These are phyloP conservation scores for Nephrotoma guestfalica DNA, from an alignment of 2,888 invertebrate species.

Conservation along the genomic window DNA sequence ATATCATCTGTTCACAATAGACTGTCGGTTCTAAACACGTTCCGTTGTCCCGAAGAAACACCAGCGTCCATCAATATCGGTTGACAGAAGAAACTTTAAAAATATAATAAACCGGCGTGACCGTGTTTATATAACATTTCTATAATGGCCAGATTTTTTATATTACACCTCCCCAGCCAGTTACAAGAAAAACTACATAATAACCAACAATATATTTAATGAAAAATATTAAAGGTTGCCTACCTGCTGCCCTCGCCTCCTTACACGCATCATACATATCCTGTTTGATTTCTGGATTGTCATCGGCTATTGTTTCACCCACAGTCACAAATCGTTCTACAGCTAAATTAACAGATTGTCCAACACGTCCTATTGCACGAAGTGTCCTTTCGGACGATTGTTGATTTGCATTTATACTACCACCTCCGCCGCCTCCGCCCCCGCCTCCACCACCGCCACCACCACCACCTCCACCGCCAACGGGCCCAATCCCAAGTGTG, in stretches of 20 bases:
- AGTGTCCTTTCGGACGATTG: slow-evolving; percentile 39
- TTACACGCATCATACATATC: slow-evolving; percentile 99
- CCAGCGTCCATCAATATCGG: no score
- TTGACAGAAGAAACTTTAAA: no score
- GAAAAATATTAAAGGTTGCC: slow-evolving; percentile 16
- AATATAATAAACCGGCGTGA: no score
- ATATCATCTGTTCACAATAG: no score
- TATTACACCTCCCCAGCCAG: no score
- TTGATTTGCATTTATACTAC: slow-evolving; percentile 14
- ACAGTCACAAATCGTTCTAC: slow-evolving; percentile 97
- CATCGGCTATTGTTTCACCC: slow-evolving; percentile 96
- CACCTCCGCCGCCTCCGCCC: background rate
- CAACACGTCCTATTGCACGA: slow-evolving; percentile 75
- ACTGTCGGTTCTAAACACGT: no score
- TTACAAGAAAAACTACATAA: no score
- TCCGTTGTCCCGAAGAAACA: no score
- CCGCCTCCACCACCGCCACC: slow-evolving; percentile 25
- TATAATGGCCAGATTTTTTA: no score
- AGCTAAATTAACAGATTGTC: slow-evolving; percentile 91
- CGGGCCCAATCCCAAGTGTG: background rate
- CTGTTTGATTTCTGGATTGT: slow-evolving; percentile 90
- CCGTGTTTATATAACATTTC: no score
- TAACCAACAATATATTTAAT: no score
- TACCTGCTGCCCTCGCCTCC: slow-evolving; percentile 91
- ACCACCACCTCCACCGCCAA: slow-evolving; percentile 11